These are phyloP conservation scores for Allobates femoralis DNA, from an alignment of 2,797 vertebrate genomes.

Conservation along the genomic window DNA sequence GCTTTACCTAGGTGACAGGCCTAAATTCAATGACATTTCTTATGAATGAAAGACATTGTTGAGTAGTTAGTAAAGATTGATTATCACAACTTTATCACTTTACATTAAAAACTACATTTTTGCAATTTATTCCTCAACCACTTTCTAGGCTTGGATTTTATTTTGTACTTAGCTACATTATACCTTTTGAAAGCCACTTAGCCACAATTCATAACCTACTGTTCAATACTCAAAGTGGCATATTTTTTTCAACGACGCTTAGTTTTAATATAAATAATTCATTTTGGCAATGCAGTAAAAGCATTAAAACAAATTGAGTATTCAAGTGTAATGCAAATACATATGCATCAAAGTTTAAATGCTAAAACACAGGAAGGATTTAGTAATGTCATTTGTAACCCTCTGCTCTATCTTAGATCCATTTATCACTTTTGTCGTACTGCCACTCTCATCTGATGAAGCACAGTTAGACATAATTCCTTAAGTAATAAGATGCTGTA, in stretches of 20 bases:
- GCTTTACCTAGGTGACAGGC: no score
- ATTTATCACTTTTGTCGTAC: constrained; percentile 1
- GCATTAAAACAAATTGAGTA: constrained; percentile 25
- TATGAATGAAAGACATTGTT: not conserved
- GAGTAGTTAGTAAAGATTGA: not conserved
- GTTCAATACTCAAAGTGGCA: constrained; percentile 1
- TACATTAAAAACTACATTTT: constrained; percentile 6
- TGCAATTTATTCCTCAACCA: not conserved
- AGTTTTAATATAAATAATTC: constrained; percentile 13
- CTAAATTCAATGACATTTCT: not conserved
- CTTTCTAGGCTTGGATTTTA: not conserved
- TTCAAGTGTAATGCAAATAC: constrained; percentile 25
- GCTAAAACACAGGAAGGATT: not conserved
- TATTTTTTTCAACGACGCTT: not conserved
- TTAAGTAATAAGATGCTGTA: not conserved
- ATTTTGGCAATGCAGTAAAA: constrained; percentile 10
- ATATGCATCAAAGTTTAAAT: not conserved
- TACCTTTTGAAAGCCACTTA: not conserved
- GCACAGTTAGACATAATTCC: constrained; percentile 4
- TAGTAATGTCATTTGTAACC: not conserved
- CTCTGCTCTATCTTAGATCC: not conserved
- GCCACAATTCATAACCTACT: constrained; percentile 6
- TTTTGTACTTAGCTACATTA: constrained; percentile 10
- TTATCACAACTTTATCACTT: not conserved
- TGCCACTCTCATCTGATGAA: not conserved